Evolutionary conservation across 2,797 vertebrate genomes (phyloP).

Genomic region (Pampus argenteus): DNA sequence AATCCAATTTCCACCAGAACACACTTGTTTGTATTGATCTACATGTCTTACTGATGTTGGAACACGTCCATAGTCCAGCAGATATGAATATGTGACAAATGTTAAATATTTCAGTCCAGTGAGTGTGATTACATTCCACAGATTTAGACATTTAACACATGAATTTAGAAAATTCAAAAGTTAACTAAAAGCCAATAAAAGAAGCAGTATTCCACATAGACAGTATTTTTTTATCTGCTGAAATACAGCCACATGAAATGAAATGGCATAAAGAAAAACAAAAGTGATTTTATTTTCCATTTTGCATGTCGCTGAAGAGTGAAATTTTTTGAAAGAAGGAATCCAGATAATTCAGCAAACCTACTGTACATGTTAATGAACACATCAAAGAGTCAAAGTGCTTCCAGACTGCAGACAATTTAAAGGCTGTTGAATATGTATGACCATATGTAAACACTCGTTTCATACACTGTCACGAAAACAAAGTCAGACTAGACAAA

Average conservation of each 20-base stretch:
- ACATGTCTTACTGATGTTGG: constrained; percentile 12
- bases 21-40: constrained; percentile 45
- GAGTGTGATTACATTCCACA: constrained; percentile 1
- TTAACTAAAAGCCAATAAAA: constrained; percentile 14
- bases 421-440: constrained; percentile 65
- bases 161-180: constrained; percentile 11
- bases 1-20: constrained; percentile 43
- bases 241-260: constrained; percentile 24
- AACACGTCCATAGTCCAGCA: constrained; percentile 33
- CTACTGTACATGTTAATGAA: constrained; percentile 49
- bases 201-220: not conserved
- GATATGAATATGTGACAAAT: constrained; percentile 15
- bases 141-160: constrained; percentile 14
- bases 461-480: constrained; percentile 50
- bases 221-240: constrained; percentile 1
- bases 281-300: constrained; percentile 11
- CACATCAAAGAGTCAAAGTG: constrained; percentile 49
- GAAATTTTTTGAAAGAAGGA: constrained; percentile 7
- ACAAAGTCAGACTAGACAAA: constrained; percentile 56
- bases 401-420: constrained; percentile 19
- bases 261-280: constrained; percentile 6
- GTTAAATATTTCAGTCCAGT: constrained; percentile 12
- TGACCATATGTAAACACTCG: constrained; percentile 43
- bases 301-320: constrained; percentile 1
- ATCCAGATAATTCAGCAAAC: constrained; percentile 21